Evolutionary conservation across 2,113 vertebrate species (phyloP).

Genomic region (Gymnarchus niloticus): DNA sequence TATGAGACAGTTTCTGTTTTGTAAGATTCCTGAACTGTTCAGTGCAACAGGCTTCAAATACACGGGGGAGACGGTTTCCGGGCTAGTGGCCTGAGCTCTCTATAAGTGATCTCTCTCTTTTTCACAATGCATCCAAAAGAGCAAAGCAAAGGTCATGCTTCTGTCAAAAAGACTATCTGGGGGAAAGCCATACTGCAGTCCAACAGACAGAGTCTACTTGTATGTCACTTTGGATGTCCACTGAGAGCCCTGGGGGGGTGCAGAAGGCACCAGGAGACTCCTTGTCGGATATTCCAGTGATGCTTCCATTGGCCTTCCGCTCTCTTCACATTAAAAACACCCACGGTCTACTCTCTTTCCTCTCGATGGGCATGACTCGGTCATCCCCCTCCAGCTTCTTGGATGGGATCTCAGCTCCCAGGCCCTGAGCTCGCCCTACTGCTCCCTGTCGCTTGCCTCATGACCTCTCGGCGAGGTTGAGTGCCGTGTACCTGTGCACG

Average conservation of each 20-base stretch:
- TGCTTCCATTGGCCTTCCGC: constrained; percentile 18
- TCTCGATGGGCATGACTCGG: constrained; percentile 15
- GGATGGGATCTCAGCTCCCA: neutral
- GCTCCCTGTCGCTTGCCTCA: neutral
- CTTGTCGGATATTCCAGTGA: neutral
- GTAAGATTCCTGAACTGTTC: neutral
- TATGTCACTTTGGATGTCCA: too few species aligned
- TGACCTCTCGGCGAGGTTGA: neutral
- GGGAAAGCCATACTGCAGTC: neutral
- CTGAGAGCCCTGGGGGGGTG: constrained; percentile 26
- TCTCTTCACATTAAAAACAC: constrained; percentile 30
- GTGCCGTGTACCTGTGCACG: neutral
- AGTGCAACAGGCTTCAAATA: neutral
- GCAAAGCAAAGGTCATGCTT: neutral
- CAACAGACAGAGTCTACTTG: constrained; percentile 7
- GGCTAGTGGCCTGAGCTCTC: neutral
- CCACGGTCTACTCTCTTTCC: constrained; percentile 19
- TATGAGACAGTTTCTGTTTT: too few species aligned
- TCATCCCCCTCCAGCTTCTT: neutral
- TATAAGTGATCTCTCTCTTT: neutral
- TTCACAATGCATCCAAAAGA: neutral
- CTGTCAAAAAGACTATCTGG: neutral
- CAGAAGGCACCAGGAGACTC: constrained; percentile 34
- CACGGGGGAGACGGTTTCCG: neutral
- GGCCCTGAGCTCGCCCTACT: neutral